phyloP scores from a whole-genome alignment of 2,888 invertebrate genomes.

The Orthosia gracilis region DNA sequence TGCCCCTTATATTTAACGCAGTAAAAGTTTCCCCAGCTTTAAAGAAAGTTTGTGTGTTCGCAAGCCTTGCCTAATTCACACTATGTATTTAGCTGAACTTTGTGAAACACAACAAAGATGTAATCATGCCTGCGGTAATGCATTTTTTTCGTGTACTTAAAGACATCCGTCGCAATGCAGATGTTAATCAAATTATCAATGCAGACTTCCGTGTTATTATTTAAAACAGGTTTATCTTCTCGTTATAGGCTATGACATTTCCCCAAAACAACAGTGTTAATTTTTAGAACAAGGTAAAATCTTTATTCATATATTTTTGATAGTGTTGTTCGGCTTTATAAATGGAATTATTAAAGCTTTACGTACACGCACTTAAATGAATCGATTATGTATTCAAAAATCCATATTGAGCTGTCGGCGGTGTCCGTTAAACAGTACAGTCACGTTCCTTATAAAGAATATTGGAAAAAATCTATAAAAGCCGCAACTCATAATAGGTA shows the following conservation, averaged over 20 bases:
- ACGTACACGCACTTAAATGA: conserved; percentile 69
- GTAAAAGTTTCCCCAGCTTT: conserved; percentile 67
- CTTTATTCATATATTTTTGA: conserved; percentile 32
- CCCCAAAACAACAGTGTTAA: conserved; percentile 50
- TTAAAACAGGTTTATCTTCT: conserved; percentile 81
- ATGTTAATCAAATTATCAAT: conserved; percentile 88
- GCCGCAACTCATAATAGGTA: conserved; percentile 84
- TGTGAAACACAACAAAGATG: conserved; percentile 88
- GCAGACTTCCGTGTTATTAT: conserved; percentile 86
- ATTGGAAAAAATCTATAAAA: conserved; percentile 84
- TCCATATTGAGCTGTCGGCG: conserved; percentile 83
- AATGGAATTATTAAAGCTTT: conserved; percentile 71
- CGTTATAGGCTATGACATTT: conserved; percentile 45
- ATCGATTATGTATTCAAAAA: conserved; percentile 81
- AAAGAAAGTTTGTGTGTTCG: conserved; percentile 67
- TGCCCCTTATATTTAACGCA: conserved; percentile 74
- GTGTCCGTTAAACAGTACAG: conserved; percentile 81
- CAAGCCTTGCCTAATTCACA: conserved; percentile 86
- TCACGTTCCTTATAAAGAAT: conserved; percentile 84
- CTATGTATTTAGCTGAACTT: conserved; percentile 88
- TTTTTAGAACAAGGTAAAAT: conserved; percentile 45
- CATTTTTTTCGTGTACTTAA: conserved; percentile 87
- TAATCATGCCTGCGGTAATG: conserved; percentile 88
- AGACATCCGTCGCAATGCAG: conserved; percentile 78
- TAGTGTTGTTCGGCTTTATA: conserved; percentile 48